A percentile compares a stretch with the other conserved stretches of the same genome.
Conservation (phyloP, 2,113 vertebrate species). For the Aegithalos caudatus region DNA sequence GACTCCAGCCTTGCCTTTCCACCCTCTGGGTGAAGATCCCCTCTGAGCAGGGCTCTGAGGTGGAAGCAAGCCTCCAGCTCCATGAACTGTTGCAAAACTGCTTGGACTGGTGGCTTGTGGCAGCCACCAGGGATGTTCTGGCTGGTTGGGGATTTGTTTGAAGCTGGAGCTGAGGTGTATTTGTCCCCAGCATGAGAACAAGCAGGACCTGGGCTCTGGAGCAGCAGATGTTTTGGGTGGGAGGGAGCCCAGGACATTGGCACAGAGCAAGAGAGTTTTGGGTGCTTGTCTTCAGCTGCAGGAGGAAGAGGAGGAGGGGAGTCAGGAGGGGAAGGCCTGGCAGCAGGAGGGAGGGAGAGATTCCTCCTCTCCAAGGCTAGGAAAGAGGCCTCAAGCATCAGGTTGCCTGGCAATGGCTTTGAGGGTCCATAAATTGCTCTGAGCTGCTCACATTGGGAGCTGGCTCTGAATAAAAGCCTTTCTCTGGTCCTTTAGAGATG, state of each 20-base stretch:
- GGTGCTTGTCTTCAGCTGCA: background rate
- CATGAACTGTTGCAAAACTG: background rate
- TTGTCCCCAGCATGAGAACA: background rate
- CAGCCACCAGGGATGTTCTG: background rate
- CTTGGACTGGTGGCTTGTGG: background rate
- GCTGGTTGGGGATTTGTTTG: background rate
- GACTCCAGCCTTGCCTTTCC: background rate
- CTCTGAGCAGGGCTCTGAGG: background rate
- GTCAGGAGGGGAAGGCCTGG: background rate
- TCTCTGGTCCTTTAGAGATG: background rate
- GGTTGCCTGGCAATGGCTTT: conserved; percentile 17
- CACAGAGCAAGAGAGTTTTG: background rate
- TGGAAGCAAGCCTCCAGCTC: background rate
- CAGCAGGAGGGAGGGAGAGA: background rate
- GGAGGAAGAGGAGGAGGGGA: background rate
- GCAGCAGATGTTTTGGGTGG: background rate
- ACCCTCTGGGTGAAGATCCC: background rate
- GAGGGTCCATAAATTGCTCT: background rate
- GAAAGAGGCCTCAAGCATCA: background rate
- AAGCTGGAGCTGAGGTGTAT: background rate
- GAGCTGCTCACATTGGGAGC: background rate
- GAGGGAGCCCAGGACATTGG: background rate
- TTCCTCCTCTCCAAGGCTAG: background rate
- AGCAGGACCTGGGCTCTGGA: background rate
- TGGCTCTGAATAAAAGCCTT: background rate